These are phyloP conservation scores for Ischnura elegans DNA, from an alignment of 2,888 invertebrate genomes.

Conservation along the genomic window DNA sequence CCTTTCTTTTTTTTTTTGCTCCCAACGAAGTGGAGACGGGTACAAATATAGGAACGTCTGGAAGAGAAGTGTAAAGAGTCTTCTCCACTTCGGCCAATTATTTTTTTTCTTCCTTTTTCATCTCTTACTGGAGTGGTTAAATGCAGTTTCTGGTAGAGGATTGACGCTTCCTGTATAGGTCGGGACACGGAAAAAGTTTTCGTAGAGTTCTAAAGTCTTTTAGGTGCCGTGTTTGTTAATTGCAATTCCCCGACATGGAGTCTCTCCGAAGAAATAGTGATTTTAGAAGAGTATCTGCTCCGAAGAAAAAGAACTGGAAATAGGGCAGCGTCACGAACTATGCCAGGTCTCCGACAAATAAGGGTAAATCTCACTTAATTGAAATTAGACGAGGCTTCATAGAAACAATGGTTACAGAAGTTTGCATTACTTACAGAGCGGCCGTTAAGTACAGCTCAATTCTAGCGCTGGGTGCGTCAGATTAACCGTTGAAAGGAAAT, in stretches of 20 bases:
- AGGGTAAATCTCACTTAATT: neutral
- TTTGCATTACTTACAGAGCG: too few species aligned
- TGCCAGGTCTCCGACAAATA: neutral
- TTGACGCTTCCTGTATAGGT: neutral
- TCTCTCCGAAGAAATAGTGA: neutral
- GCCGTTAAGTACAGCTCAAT: too few species aligned
- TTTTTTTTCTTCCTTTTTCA: neutral
- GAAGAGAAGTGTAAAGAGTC: neutral
- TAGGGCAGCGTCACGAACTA: neutral
- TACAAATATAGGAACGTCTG: neutral
- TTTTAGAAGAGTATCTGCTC: neutral
- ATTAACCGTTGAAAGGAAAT: too few species aligned
- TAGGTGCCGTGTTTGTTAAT: constrained; percentile 17
- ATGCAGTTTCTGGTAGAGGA: constrained; percentile 17
- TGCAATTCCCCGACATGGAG: neutral
- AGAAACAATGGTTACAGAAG: neutral
- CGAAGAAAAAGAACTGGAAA: neutral
- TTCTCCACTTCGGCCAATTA: neutral
- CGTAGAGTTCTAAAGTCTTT: neutral
- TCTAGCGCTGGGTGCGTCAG: too few species aligned
- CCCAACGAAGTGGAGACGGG: neutral
- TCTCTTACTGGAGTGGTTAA: neutral
- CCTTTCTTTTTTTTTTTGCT: neutral
- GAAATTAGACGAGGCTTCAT: neutral
- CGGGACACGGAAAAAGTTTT: neutral